phyloP scores from a whole-genome alignment of 2,888 invertebrate genomes.

The Deroplatys truncata region DNA sequence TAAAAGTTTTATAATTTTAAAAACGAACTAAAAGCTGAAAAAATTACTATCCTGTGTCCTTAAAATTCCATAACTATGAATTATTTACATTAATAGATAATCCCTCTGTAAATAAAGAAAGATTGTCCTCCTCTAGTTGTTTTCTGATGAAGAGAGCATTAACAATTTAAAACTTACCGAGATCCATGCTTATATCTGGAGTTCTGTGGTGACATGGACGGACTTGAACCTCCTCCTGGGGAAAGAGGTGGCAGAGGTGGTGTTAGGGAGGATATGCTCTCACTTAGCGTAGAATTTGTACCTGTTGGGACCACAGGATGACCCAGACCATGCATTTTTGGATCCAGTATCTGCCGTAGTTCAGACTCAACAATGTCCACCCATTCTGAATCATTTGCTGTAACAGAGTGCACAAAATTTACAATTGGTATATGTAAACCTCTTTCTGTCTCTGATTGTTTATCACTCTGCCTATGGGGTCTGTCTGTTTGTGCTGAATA shows the following conservation, averaged over 20 bases:
- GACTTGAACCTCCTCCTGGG: constrained; percentile 53
- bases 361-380: constrained; percentile 78
- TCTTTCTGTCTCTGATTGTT: too few relatives aligned
- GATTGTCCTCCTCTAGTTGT: too few relatives aligned
- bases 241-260: constrained; percentile 75
- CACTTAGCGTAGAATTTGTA: constrained; percentile 62
- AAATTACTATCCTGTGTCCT: too few relatives aligned
- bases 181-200: constrained; percentile 40
- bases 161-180: constrained; percentile 1
- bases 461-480: too few relatives aligned
- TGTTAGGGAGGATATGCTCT: constrained; percentile 67
- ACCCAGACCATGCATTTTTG: constrained; percentile 53
- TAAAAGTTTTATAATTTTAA: too few relatives aligned
- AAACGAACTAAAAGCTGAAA: too few relatives aligned
- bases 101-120: too few relatives aligned
- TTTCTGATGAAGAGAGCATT: too few relatives aligned
- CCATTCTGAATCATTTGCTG: constrained; percentile 70
- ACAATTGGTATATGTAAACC: background rate
- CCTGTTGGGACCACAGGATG: constrained; percentile 38
- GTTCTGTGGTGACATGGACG: constrained; percentile 42
- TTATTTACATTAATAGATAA: too few relatives aligned
- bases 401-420: background rate
- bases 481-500: too few relatives aligned
- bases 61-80: too few relatives aligned
- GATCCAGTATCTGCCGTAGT: constrained; percentile 70